Conservation (phyloP, 2,113 vertebrate genomes). For the Bostrychus sinensis region DNA sequence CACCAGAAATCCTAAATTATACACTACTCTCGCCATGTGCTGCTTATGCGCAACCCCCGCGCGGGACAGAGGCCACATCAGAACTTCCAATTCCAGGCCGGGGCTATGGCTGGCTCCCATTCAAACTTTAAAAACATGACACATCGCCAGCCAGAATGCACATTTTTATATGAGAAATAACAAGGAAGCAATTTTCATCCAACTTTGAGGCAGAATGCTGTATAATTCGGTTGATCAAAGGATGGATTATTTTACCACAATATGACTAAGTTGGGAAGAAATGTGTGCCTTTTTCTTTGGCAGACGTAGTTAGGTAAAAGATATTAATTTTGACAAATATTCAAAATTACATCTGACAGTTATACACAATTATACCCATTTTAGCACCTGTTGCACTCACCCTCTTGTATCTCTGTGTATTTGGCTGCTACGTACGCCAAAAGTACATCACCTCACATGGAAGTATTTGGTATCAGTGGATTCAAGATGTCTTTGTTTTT, state of each 20-base stretch:
- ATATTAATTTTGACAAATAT: constrained; percentile 11
- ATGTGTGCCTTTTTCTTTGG: constrained; percentile 20
- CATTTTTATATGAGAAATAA: constrained; percentile 53
- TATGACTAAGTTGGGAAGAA: constrained; percentile 27
- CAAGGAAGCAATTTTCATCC: constrained; percentile 30
- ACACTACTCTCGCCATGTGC: constrained; percentile 59
- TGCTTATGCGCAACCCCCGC: constrained; percentile 49
- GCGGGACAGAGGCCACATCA: constrained; percentile 60
- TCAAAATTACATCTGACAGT: constrained; percentile 9
- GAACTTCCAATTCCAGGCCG: constrained; percentile 59
- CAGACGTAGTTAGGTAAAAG: constrained; percentile 11
- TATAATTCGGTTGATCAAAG: constrained; percentile 31
- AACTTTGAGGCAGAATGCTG: constrained; percentile 22
- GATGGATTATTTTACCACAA: constrained; percentile 13
- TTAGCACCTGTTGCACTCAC: not conserved
- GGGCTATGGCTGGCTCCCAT: constrained; percentile 40
- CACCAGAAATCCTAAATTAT: constrained; percentile 79
- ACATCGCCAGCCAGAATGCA: constrained; percentile 37
- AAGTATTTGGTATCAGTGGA: not conserved
- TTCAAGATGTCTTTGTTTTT: not conserved
- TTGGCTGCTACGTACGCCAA: too few relatives aligned
- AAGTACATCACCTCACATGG: not conserved
- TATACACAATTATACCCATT: not conserved
- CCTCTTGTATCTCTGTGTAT: not conserved
- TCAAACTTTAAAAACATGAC: constrained; percentile 49